Conservation (phyloP, 2,113 vertebrate genomes). For the Tringa solitaria region DNA sequence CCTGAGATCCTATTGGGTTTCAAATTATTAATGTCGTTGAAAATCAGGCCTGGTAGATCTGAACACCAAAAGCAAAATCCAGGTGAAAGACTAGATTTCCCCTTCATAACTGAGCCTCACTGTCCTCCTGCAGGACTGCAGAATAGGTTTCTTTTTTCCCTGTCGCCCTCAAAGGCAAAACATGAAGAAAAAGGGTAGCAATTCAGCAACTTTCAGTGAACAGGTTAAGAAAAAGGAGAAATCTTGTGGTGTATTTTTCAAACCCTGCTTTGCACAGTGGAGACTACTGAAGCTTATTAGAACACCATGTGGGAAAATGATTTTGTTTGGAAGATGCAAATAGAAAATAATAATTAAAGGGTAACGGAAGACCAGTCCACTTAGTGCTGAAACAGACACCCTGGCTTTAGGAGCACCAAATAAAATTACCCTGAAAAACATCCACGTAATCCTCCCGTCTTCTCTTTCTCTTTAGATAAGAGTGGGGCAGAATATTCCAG, state of each 20-base stretch:
- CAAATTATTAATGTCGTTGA: background rate
- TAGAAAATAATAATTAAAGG: conserved; percentile 13
- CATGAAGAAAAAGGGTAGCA: background rate
- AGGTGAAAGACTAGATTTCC: background rate
- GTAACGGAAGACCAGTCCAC: background rate
- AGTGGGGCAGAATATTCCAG: conserved; percentile 6
- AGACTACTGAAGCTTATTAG: background rate
- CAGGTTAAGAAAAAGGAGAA: background rate
- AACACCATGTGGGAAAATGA: background rate
- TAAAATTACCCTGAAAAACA: conserved; percentile 52
- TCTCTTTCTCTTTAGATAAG: conserved; percentile 56
- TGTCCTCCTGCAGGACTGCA: background rate
- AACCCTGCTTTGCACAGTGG: background rate
- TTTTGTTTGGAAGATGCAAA: conserved; percentile 2
- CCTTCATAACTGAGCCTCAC: background rate
- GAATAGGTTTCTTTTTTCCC: background rate
- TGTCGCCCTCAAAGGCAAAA: background rate
- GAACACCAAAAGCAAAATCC: background rate
- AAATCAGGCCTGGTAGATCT: background rate
- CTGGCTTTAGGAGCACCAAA: background rate
- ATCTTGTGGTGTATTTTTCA: background rate
- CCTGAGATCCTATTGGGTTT: background rate
- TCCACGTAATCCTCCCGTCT: conserved; percentile 41
- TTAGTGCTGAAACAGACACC: conserved; percentile 25
- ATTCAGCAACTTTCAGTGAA: background rate